Percentiles rank a stretch among this genome's conserved stretches.
phyloP scores from a whole-genome alignment of 2,797 vertebrate species.

The Steatocranus sp. region DNA sequence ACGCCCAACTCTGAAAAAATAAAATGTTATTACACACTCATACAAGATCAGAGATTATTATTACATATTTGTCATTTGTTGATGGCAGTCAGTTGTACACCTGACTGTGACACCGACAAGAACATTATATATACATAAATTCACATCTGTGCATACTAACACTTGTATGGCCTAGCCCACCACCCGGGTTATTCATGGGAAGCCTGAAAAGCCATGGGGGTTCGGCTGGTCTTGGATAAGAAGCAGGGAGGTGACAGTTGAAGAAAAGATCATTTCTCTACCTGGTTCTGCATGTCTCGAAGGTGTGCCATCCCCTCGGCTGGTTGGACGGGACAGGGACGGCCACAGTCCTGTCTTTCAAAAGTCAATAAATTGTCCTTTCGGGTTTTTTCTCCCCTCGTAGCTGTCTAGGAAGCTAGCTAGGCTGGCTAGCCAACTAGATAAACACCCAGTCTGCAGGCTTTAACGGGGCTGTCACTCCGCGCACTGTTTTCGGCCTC shows the following conservation, averaged over 20 bases:
- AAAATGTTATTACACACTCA: neutral
- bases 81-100: neutral
- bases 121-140: neutral
- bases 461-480: conserved; percentile 72
- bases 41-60: neutral
- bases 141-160: neutral
- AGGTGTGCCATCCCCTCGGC: conserved; percentile 76
- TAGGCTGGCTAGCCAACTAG: conserved; percentile 61
- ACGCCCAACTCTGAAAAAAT: neutral
- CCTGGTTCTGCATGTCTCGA: conserved; percentile 79
- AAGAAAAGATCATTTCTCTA: conserved; percentile 45
- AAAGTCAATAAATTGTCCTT: conserved; percentile 31
- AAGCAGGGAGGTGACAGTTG: conserved; percentile 53
- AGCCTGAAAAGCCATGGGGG: conserved; percentile 28
- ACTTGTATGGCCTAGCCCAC: conserved; percentile 1
- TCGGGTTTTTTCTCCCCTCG: conserved; percentile 38
- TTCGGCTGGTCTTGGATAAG: conserved; percentile 21
- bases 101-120: neutral
- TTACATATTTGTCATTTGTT: neutral
- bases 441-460: conserved; percentile 71
- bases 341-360: conserved; percentile 33
- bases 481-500: conserved; percentile 73
- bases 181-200: conserved; percentile 13
- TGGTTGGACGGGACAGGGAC: conserved; percentile 43
- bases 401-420: conserved; percentile 63